Base-by-base conservation (phyloP, 2,888 invertebrate species). In the Flexamia atlantica region DNA sequence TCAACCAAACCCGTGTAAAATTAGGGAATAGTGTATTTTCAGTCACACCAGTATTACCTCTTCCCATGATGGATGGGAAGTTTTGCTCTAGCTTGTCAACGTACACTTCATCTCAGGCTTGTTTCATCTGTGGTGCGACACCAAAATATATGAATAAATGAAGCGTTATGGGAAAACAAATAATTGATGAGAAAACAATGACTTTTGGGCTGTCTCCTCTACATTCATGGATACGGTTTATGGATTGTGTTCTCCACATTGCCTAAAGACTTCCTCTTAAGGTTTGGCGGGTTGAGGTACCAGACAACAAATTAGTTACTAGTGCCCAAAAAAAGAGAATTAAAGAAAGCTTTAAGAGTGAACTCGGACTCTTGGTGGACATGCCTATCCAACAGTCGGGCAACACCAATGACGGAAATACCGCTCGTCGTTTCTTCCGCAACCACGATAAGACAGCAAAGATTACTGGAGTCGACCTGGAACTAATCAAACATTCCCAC, bases 21-120 rank as follows among this genome's bases (percentile, higher is more conserved):
- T 30, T 64, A 17, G 46, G 46, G 14, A 17, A 46, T 46, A 46
- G 14, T 46, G 17, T 46, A 17, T 46, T 46, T 46, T 17, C 12
- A 10, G 46, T 46, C 17, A 46, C 46, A 46, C 46, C 46, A 46
- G 17, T 46, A 46, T 17, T 70, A 70, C 30, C 36, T 70, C 23
- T 70, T 20, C 25, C 30, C n/a, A 70, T 70, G 28, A 70, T 70
- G 1, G 70, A 70, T 70, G 70, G 70, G 32, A 70, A 70, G 14
- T 5, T 70, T n/a, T 70, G 28, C 30, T 70, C 70, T 20, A 36
- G 32, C 20, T 20, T 70, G 36, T 70, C 70, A 23, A 25, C 30
- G 30, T 70, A 70, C 70, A 25, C 0, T 12, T 25, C 70, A 70
- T 70, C 28, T 4, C 28, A 70, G 23, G 70, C 30, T 70, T 70